These are phyloP conservation scores for Oreohelix idahoensis DNA, from an alignment of 1,140 invertebrate genomes.

Conservation along the genomic window DNA sequence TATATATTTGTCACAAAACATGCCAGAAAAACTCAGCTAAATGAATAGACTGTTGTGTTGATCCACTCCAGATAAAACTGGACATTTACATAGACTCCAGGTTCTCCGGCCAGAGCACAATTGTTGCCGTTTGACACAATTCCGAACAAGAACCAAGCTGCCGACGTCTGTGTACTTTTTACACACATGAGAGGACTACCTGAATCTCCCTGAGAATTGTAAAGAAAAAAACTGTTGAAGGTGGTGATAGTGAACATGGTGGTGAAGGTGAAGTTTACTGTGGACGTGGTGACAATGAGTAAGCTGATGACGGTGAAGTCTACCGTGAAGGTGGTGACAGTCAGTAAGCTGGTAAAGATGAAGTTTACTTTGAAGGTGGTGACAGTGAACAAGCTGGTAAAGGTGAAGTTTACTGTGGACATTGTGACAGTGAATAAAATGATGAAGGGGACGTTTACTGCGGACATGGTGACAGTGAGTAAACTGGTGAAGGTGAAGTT, in stretches of 20 bases:
- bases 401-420: not conserved
- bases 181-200: slow-evolving; percentile 24
- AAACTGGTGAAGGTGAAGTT: no score
- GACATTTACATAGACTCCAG: slow-evolving; percentile 25
- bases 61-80: slow-evolving; percentile 17
- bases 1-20: no score
- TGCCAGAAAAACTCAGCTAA: not conserved
- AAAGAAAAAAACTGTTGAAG: not conserved
- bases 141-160: slow-evolving; percentile 17
- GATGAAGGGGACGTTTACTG: not conserved
- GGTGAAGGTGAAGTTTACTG: no score
- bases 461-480: not conserved
- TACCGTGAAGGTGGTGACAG: no score
- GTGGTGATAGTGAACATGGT: no score
- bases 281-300: not conserved
- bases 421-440: not conserved
- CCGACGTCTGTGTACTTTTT: not conserved
- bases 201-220: slow-evolving; percentile 16
- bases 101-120: slow-evolving; percentile 19
- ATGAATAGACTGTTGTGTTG: not conserved
- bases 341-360: no score
- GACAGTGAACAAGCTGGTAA: no score
- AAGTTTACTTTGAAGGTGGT: no score
- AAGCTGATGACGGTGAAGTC: no score
- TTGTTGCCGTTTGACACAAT: slow-evolving; percentile 8